These are phyloP conservation scores for Zelleria hepariella DNA, from an alignment of 2,888 invertebrate species.

Conservation along the genomic window DNA sequence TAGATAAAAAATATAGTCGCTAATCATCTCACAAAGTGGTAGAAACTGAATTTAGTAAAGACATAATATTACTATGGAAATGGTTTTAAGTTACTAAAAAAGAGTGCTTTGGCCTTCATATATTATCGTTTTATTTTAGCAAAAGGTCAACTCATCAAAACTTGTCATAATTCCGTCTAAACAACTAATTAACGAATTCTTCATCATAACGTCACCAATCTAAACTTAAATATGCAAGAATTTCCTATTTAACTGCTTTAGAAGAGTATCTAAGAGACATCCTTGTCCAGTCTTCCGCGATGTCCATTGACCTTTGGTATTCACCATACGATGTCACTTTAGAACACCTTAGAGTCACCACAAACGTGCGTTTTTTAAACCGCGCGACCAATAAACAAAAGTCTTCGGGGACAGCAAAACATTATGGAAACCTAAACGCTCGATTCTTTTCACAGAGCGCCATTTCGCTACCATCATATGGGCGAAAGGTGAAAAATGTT, in stretches of 20 bases:
- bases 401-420: too few species aligned
- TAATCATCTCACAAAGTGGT: too few species aligned
- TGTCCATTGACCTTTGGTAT: background rate
- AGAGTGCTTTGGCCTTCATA: background rate
- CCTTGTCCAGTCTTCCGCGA: background rate
- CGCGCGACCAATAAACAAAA: too few species aligned
- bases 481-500: too few species aligned
- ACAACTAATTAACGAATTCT: background rate
- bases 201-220: background rate
- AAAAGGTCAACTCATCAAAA: background rate
- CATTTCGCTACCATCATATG: too few species aligned
- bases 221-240: slow-evolving; percentile 1
- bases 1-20: too few species aligned
- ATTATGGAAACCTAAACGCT: too few species aligned
- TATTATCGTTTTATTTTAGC: background rate
- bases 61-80: too few species aligned
- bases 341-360: background rate
- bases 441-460: too few species aligned
- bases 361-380: too few species aligned
- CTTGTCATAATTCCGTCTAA: background rate
- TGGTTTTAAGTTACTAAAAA: background rate
- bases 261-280: background rate
- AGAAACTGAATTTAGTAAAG: too few species aligned
- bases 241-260: background rate
- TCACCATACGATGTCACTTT: background rate